These are phyloP conservation scores for Ophonus ardosiacus DNA, from an alignment of 2,888 invertebrate species.

Conservation along the genomic window DNA sequence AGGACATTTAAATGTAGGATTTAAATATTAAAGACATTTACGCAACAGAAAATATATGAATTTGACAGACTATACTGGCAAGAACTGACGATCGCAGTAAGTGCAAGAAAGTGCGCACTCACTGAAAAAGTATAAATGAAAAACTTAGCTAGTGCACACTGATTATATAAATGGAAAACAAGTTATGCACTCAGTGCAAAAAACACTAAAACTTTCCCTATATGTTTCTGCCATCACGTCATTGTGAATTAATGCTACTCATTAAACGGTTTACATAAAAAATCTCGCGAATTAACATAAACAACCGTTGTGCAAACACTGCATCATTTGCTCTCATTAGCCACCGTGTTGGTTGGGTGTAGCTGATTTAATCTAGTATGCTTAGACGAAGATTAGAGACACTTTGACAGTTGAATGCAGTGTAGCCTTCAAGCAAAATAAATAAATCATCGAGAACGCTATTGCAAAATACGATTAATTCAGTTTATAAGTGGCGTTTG, in stretches of 20 bases:
- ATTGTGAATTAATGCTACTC: background rate
- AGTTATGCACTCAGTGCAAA: no score
- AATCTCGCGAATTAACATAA: background rate
- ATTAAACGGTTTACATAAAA: background rate
- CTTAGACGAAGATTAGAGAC: slow-evolving; percentile 19
- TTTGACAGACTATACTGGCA: no score
- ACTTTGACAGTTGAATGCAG: slow-evolving; percentile 57
- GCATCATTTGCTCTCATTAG: background rate
- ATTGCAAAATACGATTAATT: background rate
- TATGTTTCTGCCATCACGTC: background rate
- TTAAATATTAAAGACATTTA: no score
- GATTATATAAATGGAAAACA: no score
- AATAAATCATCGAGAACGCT: slow-evolving; percentile 48
- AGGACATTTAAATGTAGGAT: no score
- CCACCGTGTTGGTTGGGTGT: background rate
- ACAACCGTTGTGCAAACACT: background rate
- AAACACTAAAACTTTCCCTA: no score
- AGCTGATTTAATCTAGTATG: background rate
- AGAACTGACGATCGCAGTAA: no score
- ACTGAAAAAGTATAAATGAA: no score
- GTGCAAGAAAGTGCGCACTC: no score
- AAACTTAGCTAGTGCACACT: no score
- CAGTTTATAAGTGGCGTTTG: background rate
- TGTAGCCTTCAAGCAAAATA: slow-evolving; percentile 52
- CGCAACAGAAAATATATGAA: no score